Conservation (phyloP, 1,140 invertebrate species). For the Aethina tumida region DNA sequence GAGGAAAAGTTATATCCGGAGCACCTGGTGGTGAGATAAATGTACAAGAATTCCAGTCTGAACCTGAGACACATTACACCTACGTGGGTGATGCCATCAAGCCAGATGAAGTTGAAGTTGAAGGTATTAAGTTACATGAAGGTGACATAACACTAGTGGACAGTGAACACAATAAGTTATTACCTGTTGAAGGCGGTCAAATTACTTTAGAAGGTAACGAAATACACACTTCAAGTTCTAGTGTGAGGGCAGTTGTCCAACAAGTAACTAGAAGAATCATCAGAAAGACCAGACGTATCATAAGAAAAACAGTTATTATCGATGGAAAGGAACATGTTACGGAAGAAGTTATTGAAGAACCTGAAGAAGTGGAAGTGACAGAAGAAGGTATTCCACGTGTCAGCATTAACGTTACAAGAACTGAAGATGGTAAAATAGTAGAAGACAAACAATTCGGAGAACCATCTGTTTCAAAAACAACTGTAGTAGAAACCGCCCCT, state of each 20-base stretch:
- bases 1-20: slow-evolving; percentile 49
- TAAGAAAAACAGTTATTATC: slow-evolving; percentile 62
- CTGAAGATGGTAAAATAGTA: slow-evolving; percentile 42
- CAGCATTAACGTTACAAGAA: slow-evolving; percentile 58
- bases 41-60: slow-evolving; percentile 52
- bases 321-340: slow-evolving; percentile 73
- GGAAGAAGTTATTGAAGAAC: slow-evolving; percentile 74
- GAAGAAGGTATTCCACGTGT: slow-evolving; percentile 65
- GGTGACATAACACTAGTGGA: slow-evolving; percentile 37
- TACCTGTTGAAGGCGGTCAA: slow-evolving; percentile 18
- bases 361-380: slow-evolving; percentile 66
- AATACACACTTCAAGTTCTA: slow-evolving; percentile 44
- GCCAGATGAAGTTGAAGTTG: slow-evolving; percentile 43
- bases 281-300: slow-evolving; percentile 61
- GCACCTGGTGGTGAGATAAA: slow-evolving; percentile 48
- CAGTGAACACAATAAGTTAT: slow-evolving; percentile 34
- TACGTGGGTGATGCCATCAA: slow-evolving; percentile 41
- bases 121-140: slow-evolving; percentile 43
- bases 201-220: slow-evolving; percentile 31
- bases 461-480: slow-evolving; percentile 8
- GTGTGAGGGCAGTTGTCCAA: slow-evolving; percentile 63
- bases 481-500: neutral
- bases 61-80: slow-evolving; percentile 42
- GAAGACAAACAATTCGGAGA: slow-evolving; percentile 38
- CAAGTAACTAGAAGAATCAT: slow-evolving; percentile 68